These are phyloP conservation scores for Centrocercus urophasianus DNA, from an alignment of 2,113 vertebrate genomes.

Conservation along the genomic window DNA sequence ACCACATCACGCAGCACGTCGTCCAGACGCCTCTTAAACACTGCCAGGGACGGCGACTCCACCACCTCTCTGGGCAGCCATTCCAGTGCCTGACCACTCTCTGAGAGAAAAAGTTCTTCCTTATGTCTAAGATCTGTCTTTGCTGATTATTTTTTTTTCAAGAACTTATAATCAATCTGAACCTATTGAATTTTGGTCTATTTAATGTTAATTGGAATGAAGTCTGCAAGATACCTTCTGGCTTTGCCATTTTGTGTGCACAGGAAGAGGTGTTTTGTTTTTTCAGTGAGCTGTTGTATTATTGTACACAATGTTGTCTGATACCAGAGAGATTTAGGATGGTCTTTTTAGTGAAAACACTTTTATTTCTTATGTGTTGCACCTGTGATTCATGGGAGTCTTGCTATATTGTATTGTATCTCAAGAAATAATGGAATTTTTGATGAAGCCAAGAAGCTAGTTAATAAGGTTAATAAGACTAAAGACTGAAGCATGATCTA, in stretches of 20 bases:
- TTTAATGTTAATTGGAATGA: neutral
- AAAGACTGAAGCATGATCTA: neutral
- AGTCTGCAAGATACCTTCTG: neutral
- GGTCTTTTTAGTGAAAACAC: neutral
- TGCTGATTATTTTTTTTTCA: neutral
- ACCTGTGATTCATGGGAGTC: neutral
- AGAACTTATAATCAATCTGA: neutral
- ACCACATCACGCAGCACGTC: no score
- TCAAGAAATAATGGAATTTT: neutral
- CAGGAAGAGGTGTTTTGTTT: neutral
- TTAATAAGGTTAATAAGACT: neutral
- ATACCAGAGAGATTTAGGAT: neutral
- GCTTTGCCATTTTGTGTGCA: neutral
- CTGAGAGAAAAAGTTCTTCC: no score
- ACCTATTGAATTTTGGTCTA: neutral
- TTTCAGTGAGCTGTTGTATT: neutral
- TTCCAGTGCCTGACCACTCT: no score
- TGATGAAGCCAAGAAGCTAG: neutral
- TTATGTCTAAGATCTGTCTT: neutral
- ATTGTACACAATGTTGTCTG: neutral
- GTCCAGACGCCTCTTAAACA: no score
- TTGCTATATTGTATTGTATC: neutral
- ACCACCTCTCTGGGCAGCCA: no score
- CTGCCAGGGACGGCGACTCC: no score
- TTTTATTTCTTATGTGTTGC: neutral